Percentiles rank a stretch among this genome's conserved stretches.
Evolutionary conservation across 2,888 invertebrate species (phyloP).

Genomic region (Octodonta nipae): DNA sequence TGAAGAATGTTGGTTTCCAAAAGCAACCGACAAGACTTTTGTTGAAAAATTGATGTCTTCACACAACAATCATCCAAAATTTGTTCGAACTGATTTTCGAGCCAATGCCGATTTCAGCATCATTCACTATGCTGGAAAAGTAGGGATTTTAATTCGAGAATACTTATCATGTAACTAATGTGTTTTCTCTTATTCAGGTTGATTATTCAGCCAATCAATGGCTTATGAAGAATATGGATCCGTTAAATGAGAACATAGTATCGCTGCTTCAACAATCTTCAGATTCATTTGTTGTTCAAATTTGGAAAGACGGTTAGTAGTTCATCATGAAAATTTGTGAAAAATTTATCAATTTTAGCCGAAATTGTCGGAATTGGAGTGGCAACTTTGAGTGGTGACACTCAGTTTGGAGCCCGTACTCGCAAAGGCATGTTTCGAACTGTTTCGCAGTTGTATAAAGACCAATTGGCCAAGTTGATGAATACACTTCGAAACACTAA

Average conservation of each 20-base stretch:
- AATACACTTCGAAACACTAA: constrained; percentile 91
- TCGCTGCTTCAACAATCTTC: constrained; percentile 85
- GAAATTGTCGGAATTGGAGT: too few species aligned
- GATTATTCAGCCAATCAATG: constrained; percentile 94
- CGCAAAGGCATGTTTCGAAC: constrained; percentile 99
- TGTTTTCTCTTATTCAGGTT: too few species aligned
- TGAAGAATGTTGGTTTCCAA: constrained; percentile 99
- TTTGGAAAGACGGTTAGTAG: constrained; percentile 99
- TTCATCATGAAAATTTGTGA: too few species aligned
- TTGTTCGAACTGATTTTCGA: constrained; percentile 90
- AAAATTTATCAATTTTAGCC: too few species aligned
- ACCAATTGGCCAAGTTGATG: constrained; percentile 95
- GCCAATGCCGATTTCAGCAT: constrained; percentile 93
- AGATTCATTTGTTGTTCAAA: constrained; percentile 88
- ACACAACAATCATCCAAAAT: constrained; percentile 93
- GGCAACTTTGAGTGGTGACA: constrained; percentile 92
- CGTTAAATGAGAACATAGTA: constrained; percentile 96
- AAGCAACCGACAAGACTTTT: constrained; percentile 97
- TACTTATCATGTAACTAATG: too few species aligned
- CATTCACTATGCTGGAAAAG: constrained; percentile 95
- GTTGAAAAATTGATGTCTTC: constrained; percentile 92
- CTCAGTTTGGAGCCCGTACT: constrained; percentile 97
- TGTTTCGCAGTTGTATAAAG: constrained; percentile 97
- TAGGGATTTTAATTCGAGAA: too few species aligned
- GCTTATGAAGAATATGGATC: constrained; percentile 99